Conservation (phyloP, 2,888 invertebrate species). For the Lycaena phlaeas region DNA sequence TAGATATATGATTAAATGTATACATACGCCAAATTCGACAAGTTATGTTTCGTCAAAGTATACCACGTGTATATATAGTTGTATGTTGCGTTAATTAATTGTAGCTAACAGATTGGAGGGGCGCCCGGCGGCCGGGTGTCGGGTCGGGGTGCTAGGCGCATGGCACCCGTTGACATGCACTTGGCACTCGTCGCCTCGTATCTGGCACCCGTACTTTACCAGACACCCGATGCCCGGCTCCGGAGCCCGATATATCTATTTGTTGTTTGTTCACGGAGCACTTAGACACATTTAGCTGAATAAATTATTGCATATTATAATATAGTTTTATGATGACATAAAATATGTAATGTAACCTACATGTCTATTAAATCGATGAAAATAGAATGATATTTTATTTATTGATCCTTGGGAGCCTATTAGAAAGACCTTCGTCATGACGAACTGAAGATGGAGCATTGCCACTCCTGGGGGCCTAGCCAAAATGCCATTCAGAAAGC, state of each 20-base stretch:
- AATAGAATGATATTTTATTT: conserved; percentile 61
- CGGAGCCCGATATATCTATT: conserved; percentile 22
- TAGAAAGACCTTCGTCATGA: too few species aligned
- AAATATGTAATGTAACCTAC: conserved; percentile 73
- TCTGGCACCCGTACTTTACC: too few species aligned
- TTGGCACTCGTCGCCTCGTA: too few species aligned
- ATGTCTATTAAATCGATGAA: conserved; percentile 72
- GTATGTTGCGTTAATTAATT: conserved; percentile 39
- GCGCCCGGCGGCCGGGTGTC: conserved; percentile 15
- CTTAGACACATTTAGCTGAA: conserved; percentile 62
- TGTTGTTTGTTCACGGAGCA: conserved; percentile 65
- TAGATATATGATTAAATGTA: neutral
- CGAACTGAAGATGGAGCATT: too few species aligned
- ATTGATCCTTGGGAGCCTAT: too few species aligned
- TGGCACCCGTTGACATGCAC: too few species aligned
- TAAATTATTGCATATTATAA: conserved; percentile 60
- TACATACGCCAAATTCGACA: too few species aligned
- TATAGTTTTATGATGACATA: conserved; percentile 70
- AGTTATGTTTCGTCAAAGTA: conserved; percentile 13
- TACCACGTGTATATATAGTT: conserved; percentile 20
- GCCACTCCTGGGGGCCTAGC: too few species aligned
- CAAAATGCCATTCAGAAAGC: too few species aligned
- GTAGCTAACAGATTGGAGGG: conserved; percentile 43
- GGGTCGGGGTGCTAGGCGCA: conserved; percentile 8
- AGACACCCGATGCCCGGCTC: too few species aligned